Conservation (phyloP, 2,888 invertebrate species). For the Scaeva pyrastri region DNA sequence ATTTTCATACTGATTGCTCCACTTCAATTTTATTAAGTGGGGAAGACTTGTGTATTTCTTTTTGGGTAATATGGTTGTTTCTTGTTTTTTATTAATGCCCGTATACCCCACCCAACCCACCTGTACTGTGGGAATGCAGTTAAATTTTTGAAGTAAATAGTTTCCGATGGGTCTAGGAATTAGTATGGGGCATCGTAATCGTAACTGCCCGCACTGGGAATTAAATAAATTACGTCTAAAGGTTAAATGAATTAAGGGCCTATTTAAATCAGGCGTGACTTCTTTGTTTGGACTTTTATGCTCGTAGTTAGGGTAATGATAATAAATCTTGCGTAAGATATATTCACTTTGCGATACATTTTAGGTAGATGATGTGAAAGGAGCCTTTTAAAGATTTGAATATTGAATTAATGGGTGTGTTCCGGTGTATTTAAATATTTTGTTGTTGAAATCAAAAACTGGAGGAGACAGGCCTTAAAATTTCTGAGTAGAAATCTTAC, state of each 20-base stretch:
- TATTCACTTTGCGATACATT: background rate
- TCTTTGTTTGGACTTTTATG: background rate
- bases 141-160: constrained; percentile 26
- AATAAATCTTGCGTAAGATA: background rate
- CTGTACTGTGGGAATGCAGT: background rate
- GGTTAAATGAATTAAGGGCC: background rate
- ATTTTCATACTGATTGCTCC: constrained; percentile 69
- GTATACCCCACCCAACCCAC: too few relatives aligned
- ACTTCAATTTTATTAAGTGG: constrained; percentile 69
- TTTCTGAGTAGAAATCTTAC: too few relatives aligned
- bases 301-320: background rate
- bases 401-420: too few relatives aligned
- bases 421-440: too few relatives aligned
- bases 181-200: background rate
- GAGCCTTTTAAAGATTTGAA: too few relatives aligned
- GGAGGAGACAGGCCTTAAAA: too few relatives aligned
- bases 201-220: background rate
- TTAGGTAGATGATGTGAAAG: too few relatives aligned
- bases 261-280: background rate
- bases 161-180: background rate
- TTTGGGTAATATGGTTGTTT: constrained; percentile 20
- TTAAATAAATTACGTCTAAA: constrained; percentile 5
- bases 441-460: too few relatives aligned
- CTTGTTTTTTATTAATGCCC: background rate
- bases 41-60: constrained; percentile 11